Evolutionary conservation across 2,113 vertebrate species (phyloP), one percentile per base, ranked within the genome.

Genomic region (Urocitellus parryii): DNA sequence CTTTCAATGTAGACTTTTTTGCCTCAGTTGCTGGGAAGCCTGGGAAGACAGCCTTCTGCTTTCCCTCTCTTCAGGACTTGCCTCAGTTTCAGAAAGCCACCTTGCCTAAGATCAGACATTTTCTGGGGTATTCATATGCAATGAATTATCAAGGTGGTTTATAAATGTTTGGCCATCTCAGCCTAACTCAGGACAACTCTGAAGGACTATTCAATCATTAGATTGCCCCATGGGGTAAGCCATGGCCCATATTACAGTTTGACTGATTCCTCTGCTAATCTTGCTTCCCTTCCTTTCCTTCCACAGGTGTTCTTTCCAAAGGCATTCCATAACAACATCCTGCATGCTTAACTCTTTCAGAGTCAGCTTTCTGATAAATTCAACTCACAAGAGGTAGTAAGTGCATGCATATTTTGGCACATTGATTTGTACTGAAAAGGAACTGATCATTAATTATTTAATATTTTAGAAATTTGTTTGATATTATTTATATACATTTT

Each of bases 391-490:
- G 45, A 79, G 53, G 78, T 34, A 61, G 45, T 42, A 92, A 89
- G 65, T 18, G 11, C 70, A 29, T 68, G 18, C 58, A n/a, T 61
- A 45, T 45, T 45, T n/a, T 72, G 20, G 14, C 34, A 61, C 18
- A 48, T 58, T 86, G 53, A 74, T 18, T 84, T 61, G 17, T 74
- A 74, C n/a, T 51, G 22, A 25, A 91, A 83, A 37, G 16, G 53
- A 61, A 51, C 32, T 39, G 74, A 22, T 79, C 27, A 74, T 63
- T 70, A 72, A 86, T 95, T 73, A 22, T 96, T 96, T 97, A 79
- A 91, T 37, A 98, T 94, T 95, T 95, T 95, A 97, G 91, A 97
- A 95, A 97, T 97, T 90, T 98, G 98, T 98, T 98, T 96, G 97
- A 53, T 96, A 90, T 94, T 95, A 34, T 83, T 97, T 94, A 88